phyloP scores from a whole-genome alignment of 2,797 vertebrate species.

The Threskiornis aethiopicus region DNA sequence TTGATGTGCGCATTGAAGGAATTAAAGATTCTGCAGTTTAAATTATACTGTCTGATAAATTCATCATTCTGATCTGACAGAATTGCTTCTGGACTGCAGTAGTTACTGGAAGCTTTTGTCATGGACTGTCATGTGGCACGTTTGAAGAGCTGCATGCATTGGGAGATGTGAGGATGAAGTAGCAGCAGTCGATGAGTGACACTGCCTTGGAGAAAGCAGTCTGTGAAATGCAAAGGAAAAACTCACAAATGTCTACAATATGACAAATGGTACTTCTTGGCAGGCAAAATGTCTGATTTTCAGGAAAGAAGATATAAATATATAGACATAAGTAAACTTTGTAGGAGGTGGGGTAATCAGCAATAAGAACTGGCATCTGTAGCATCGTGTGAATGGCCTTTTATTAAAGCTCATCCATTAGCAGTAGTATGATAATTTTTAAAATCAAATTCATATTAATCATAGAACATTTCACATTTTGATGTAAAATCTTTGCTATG shows the following conservation, averaged over 20 bases:
- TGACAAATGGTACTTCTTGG: not conserved
- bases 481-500: not conserved
- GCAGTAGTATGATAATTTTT: not conserved
- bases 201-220: not conserved
- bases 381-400: not conserved
- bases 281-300: not conserved
- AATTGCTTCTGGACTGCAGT: not conserved
- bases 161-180: not conserved
- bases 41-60: not conserved
- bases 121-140: rapidly evolving
- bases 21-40: not conserved
- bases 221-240: not conserved
- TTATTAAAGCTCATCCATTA: not conserved
- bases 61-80: not conserved
- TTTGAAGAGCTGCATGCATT: not conserved
- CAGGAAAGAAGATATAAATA: constrained; percentile 14
- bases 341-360: not conserved
- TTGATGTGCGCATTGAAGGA: not conserved
- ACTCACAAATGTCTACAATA: not conserved
- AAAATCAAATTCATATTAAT: not conserved
- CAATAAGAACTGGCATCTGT: not conserved
- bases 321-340: not conserved
- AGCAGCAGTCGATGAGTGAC: not conserved
- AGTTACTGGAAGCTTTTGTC: not conserved
- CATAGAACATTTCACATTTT: not conserved